Evolutionary conservation across 2,113 vertebrate species (phyloP).

Genomic region (Lasiurus borealis): DNA sequence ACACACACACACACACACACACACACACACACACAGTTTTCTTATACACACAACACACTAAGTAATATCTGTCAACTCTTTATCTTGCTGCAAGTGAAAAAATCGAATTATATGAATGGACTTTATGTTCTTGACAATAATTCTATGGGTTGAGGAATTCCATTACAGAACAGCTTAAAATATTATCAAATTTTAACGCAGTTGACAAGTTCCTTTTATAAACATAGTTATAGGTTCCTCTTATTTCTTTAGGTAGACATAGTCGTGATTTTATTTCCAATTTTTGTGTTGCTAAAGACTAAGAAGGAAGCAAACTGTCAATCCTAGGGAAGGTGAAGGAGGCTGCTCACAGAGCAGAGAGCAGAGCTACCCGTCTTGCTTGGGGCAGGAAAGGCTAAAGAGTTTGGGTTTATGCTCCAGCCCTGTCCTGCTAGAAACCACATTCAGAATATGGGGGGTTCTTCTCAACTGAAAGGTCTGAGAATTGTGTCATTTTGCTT

Average conservation of each 20-base stretch:
- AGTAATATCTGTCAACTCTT: not conserved
- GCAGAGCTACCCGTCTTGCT: too few relatives aligned
- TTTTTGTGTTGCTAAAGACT: constrained; percentile 45
- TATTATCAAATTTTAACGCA: constrained; percentile 61
- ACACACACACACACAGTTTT: too few relatives aligned
- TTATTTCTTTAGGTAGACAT: constrained; percentile 61
- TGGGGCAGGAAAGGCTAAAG: not conserved
- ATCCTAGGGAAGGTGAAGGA: constrained; percentile 33
- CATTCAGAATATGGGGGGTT: not conserved
- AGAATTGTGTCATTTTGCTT: constrained; percentile 66
- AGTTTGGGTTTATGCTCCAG: constrained; percentile 20
- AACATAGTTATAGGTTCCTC: not conserved
- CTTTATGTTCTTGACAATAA: constrained; percentile 5
- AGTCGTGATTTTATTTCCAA: constrained; percentile 56
- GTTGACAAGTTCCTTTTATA: constrained; percentile 5
- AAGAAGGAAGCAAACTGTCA: not conserved
- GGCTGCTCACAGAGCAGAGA: constrained; percentile 50
- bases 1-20: not conserved
- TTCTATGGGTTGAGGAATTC: constrained; percentile 35
- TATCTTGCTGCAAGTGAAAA: constrained; percentile 37
- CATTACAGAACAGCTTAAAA: constrained; percentile 19
- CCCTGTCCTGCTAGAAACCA: not conserved
- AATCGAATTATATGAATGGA: not conserved
- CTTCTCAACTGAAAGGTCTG: constrained; percentile 52
- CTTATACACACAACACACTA: not conserved